Base-by-base conservation (phyloP, 2,113 vertebrate species). In the Bagarius yarrelli region DNA sequence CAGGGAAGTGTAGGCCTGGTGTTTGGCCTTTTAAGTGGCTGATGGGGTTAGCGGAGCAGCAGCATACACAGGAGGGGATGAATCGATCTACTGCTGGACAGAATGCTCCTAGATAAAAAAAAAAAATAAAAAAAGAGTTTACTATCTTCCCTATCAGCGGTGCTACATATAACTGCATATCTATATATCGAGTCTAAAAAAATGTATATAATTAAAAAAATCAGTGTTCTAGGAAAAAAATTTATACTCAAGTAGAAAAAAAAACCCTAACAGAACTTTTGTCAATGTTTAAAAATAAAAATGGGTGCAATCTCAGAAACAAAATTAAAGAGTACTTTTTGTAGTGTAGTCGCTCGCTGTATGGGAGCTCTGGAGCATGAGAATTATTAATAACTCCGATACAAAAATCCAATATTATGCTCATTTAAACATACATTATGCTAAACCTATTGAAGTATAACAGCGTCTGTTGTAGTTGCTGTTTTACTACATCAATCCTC, bases 1-100 rank as follows among this genome's bases (percentile, higher is more conserved):
- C 60, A 44, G 71, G 61, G 71, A 52, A 34, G 60, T 64, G 52
- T 5, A 36, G 60, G n/a, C 72, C 52, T 75, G 72, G 60, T 76
- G 61, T 81, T 76, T 81, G 72, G 80, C 52, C 53, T 81, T 81
- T 81, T 25, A 75, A 76, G 57, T 67, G 72, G 32, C 80, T 76
- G 52, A 76, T 59, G 61, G 50, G 60, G 60, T 76, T 25, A 67
- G 80, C 73, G 59, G 72, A 73, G 40, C 19, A 27, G 36, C 61
- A 76, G 19, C 53, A 76, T 64, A 53, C 80, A 67, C n/a, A 57
- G 79, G 16, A 72, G 25, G 40, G 34, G 27, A 64, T 30, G 27
- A 27, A 74, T 73, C 34, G 36, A 69, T 47, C 25, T 59, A 16
- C 32, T 47, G 30, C 52, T 57, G 34, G 52, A 67, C 36, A 44